Evolutionary conservation across 2,113 vertebrate species (phyloP).

Genomic region (Danionella cerebrum): DNA sequence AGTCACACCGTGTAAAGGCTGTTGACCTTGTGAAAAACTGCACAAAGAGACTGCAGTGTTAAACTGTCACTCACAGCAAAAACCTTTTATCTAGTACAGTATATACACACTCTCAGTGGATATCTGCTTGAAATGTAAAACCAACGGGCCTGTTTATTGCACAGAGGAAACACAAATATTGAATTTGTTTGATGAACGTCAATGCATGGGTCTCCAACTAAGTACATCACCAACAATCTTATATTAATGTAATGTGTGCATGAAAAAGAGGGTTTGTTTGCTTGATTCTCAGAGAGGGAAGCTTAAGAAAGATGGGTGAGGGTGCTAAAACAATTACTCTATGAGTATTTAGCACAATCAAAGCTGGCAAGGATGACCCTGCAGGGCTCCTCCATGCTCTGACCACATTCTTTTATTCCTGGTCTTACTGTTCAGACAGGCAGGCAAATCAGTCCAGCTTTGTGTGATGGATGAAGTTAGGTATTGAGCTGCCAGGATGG

Average conservation of each 20-base stretch:
- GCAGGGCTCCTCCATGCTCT: neutral
- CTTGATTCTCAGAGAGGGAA: too few species aligned
- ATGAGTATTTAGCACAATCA: slow-evolving; percentile 28
- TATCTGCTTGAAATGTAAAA: neutral
- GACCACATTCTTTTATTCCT: slow-evolving; percentile 45
- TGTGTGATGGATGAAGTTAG: slow-evolving; percentile 38
- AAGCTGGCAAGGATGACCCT: slow-evolving; percentile 11
- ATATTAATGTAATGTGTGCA: neutral
- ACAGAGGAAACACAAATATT: too few species aligned
- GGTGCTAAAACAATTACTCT: slow-evolving; percentile 19
- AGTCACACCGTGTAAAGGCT: slow-evolving; percentile 43
- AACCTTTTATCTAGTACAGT: neutral
- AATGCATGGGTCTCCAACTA: neutral
- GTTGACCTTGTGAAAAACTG: slow-evolving; percentile 53
- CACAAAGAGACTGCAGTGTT: slow-evolving; percentile 32
- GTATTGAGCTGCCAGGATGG: slow-evolving; percentile 32
- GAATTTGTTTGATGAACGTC: too few species aligned
- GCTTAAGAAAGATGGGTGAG: neutral
- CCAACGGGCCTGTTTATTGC: neutral
- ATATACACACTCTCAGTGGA: neutral
- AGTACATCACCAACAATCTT: neutral
- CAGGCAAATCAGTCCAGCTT: slow-evolving; percentile 44
- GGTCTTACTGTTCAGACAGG: slow-evolving; percentile 38
- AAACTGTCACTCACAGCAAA: slow-evolving; percentile 26
- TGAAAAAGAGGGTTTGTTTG: neutral